A percentile compares a stretch with the other conserved stretches of the same genome.
Evolutionary conservation across 37 sponge, comb jelly and placozoan species (phyloP).

Genomic region (Amphimedon queenslandica): DNA sequence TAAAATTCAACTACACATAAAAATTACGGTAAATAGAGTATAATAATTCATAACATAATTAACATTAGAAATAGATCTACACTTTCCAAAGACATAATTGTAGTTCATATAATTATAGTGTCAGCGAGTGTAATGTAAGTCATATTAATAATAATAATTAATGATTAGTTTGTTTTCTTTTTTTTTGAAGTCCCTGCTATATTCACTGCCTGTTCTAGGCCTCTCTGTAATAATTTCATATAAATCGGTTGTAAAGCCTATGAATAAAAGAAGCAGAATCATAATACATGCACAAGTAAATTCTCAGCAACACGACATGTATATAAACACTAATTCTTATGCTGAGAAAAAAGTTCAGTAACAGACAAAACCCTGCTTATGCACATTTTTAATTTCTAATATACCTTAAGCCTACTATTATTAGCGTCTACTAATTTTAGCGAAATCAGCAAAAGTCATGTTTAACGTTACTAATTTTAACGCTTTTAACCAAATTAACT

Average conservation of each 20-base stretch:
- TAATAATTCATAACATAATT: background rate
- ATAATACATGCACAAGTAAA: background rate
- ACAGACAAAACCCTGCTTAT: background rate
- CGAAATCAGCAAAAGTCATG: no score
- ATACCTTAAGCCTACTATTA: no score
- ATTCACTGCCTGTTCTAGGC: conserved; percentile 62
- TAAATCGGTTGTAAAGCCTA: conserved; percentile 65
- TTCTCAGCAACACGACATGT: no score
- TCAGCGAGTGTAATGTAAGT: no score
- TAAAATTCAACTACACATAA: no score
- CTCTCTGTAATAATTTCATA: conserved; percentile 26
- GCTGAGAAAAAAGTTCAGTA: background rate
- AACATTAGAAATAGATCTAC: conserved; percentile 1
- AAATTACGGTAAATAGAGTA: background rate
- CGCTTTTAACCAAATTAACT: no score
- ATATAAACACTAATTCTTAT: background rate
- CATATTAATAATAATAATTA: no score
- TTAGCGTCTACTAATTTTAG: no score
- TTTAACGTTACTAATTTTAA: no score
- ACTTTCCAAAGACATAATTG: no score
- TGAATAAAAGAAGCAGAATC: background rate
- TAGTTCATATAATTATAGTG: background rate
- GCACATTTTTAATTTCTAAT: background rate
- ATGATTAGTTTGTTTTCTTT: background rate
- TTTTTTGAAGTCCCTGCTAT: background rate